Evolutionary conservation across 2,113 vertebrate genomes (phyloP).

Genomic region (Dipodomys merriami): DNA sequence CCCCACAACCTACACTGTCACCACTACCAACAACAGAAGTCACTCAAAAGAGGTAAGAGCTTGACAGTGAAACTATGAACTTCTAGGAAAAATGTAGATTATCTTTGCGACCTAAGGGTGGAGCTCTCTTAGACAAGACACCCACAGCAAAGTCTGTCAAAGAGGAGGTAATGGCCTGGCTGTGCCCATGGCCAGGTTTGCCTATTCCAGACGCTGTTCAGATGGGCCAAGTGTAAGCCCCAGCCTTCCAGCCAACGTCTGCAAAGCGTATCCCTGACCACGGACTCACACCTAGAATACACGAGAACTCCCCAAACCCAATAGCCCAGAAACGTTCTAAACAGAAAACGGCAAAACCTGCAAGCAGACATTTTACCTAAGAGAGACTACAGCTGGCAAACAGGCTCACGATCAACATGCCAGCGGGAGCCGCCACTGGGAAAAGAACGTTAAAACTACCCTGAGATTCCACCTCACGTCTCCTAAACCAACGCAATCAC

Average conservation of each 20-base stretch:
- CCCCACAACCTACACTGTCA: too few species aligned
- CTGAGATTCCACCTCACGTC: rapidly evolving
- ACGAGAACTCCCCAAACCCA: not conserved
- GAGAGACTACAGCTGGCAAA: rapidly evolving
- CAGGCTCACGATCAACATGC: rapidly evolving
- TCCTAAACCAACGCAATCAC: rapidly evolving
- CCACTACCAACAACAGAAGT: too few species aligned
- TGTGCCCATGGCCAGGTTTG: too few species aligned
- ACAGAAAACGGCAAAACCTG: not conserved
- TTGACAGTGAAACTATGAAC: not conserved
- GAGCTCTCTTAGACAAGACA: not conserved
- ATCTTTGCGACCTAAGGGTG: not conserved
- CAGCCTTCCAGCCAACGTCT: too few species aligned
- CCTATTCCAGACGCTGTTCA: too few species aligned
- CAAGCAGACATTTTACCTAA: not conserved
- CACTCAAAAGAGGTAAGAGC: not conserved
- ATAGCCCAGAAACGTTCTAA: rapidly evolving
- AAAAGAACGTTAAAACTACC: rapidly evolving
- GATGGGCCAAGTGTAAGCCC: not conserved
- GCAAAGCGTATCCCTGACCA: rapidly evolving
- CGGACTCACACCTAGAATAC: rapidly evolving
- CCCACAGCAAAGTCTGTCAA: not conserved
- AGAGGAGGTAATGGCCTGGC: not conserved
- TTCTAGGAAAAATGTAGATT: not conserved
- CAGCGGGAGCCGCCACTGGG: rapidly evolving